A percentile compares a stretch with the other conserved stretches of the same genome.
Evolutionary conservation across 2,888 invertebrate species (phyloP).

Genomic region (Phymatocera aterrima): DNA sequence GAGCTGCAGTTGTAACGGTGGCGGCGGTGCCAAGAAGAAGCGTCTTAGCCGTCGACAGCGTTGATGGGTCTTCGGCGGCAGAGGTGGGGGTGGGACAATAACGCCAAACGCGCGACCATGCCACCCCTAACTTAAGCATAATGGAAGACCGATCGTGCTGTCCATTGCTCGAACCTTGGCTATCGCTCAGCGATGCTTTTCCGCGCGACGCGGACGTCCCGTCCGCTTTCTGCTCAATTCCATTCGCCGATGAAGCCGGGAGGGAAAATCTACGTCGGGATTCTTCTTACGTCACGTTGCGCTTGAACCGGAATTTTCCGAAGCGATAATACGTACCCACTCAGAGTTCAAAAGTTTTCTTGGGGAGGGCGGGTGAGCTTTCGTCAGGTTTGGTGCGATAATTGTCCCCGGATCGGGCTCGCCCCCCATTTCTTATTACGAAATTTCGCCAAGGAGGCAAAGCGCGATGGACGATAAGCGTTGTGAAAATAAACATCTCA

Average conservation of each 20-base stretch:
- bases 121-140: slow-evolving; percentile 55
- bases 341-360: neutral
- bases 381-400: neutral
- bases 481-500: neutral
- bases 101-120: slow-evolving; percentile 29
- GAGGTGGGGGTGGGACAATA: slow-evolving; percentile 49
- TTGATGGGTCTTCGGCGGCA: slow-evolving; percentile 29
- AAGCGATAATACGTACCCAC: slow-evolving; percentile 23
- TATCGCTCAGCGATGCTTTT: slow-evolving; percentile 56
- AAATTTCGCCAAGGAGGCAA: neutral
- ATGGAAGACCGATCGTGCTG: slow-evolving; percentile 60
- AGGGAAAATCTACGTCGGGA: slow-evolving; percentile 8
- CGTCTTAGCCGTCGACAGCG: slow-evolving; percentile 33
- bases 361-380: neutral
- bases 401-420: neutral
- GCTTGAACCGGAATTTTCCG: neutral
- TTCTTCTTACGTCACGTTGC: slow-evolving; percentile 25
- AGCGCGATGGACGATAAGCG: neutral
- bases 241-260: neutral
- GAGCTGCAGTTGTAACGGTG: neutral
- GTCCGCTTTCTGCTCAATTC: slow-evolving; percentile 34
- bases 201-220: slow-evolving; percentile 50
- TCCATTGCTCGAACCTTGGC: slow-evolving; percentile 52
- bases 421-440: neutral
- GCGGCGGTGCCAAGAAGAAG: slow-evolving; percentile 33